Evolutionary conservation across 2,888 invertebrate species (phyloP).

Genomic region (Dioctria linearis): DNA sequence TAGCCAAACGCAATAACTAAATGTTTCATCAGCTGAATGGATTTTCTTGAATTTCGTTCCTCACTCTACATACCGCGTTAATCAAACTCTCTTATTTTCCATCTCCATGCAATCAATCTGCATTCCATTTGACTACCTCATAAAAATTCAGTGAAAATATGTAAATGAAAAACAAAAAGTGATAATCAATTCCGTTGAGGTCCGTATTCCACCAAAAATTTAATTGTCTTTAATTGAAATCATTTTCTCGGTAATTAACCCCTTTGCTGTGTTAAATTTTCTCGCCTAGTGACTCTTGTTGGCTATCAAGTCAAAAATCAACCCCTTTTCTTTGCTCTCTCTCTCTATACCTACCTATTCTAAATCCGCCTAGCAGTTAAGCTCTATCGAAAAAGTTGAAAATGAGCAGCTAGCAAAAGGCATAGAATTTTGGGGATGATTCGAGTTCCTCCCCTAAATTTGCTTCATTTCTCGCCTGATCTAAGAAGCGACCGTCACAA

Average conservation of each 20-base stretch:
- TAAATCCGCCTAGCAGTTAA: slow-evolving; percentile 6
- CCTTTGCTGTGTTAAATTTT: slow-evolving; percentile 60
- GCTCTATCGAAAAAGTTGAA: slow-evolving; percentile 17
- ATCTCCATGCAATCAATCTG: no score
- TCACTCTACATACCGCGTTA: no score
- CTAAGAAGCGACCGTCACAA: slow-evolving; percentile 39
- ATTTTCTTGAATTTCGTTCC: no score
- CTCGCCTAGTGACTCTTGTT: slow-evolving; percentile 46
- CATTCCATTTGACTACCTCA: no score
- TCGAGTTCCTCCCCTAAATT: slow-evolving; percentile 26
- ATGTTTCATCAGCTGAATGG: no score
- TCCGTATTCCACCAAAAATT: slow-evolving; percentile 59
- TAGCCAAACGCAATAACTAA: no score
- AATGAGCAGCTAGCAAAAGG: slow-evolving; percentile 13
- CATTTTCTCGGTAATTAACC: slow-evolving; percentile 64
- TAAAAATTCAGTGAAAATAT: no score
- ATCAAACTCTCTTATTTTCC: no score
- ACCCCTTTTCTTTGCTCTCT: slow-evolving; percentile 25
- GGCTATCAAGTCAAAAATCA: slow-evolving; percentile 29
- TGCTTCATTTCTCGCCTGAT: slow-evolving; percentile 40
- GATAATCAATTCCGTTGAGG: background rate
- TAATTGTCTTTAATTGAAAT: slow-evolving; percentile 63
- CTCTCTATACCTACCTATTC: background rate
- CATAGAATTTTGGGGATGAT: slow-evolving; percentile 19
- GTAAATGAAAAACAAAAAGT: background rate